These are phyloP conservation scores for Eulemur macaco DNA, from an alignment of 2,113 vertebrate genomes.

Conservation along the genomic window DNA sequence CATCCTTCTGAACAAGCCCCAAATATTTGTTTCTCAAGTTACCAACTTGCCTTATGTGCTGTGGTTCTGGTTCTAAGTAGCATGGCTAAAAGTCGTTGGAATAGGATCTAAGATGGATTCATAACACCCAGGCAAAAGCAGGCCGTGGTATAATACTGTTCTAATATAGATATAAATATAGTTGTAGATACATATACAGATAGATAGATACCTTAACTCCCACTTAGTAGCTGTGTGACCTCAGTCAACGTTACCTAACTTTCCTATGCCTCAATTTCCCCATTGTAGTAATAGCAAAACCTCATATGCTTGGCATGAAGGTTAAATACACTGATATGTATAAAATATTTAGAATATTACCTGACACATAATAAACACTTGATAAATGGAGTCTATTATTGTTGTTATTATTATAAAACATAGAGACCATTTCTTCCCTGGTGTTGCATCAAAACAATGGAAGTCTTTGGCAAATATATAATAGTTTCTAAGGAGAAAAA, in stretches of 20 bases:
- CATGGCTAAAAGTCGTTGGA: background rate
- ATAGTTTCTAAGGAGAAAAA: background rate
- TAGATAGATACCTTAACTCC: background rate
- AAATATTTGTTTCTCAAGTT: conserved; percentile 23
- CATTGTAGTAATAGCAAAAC: background rate
- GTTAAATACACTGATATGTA: background rate
- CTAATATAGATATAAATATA: background rate
- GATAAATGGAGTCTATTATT: background rate
- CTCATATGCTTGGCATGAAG: background rate
- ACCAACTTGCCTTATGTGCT: conserved; percentile 10
- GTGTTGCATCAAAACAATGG: background rate
- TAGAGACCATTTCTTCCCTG: background rate
- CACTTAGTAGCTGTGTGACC: background rate
- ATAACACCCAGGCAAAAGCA: background rate
- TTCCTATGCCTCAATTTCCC: background rate
- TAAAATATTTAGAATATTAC: background rate
- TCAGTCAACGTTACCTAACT: background rate
- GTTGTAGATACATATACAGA: too few relatives aligned
- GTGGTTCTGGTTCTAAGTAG: background rate
- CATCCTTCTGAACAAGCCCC: conserved; percentile 8
- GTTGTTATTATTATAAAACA: background rate
- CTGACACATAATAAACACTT: background rate
- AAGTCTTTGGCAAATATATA: background rate
- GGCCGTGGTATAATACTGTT: too few relatives aligned
- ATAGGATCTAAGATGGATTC: background rate